phyloP scores from a whole-genome alignment of 2,113 vertebrate species.

The Oryctolagus cuniculus region DNA sequence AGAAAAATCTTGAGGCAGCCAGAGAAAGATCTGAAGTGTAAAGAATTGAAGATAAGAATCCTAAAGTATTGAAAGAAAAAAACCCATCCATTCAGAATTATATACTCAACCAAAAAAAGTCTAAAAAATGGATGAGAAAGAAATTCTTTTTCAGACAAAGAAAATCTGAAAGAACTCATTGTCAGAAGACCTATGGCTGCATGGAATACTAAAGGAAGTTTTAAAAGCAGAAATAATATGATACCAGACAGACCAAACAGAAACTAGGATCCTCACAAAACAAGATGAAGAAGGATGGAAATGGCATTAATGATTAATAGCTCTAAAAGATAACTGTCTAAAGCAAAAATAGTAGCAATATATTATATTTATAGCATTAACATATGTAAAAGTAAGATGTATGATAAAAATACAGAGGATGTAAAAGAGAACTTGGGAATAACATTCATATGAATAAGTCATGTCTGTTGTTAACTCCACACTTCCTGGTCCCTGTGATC shows the following conservation, averaged over 20 bases:
- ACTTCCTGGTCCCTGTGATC: neutral
- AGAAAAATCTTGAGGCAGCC: neutral
- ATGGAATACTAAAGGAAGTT: slow-evolving; percentile 37
- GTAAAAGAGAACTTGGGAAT: slow-evolving; percentile 38
- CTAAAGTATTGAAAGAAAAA: slow-evolving; percentile 22
- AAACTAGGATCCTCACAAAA: slow-evolving; percentile 24
- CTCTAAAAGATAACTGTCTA: slow-evolving; percentile 10
- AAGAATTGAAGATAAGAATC: slow-evolving; percentile 34
- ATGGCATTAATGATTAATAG: slow-evolving; percentile 26
- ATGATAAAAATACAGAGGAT: neutral
- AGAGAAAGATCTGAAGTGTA: slow-evolving; percentile 10
- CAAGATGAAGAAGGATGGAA: neutral
- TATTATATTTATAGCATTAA: neutral
- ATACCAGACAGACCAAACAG: neutral
- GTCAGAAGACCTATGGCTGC: neutral
- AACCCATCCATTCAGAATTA: neutral
- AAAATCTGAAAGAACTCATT: neutral
- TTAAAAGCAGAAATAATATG: slow-evolving; percentile 30
- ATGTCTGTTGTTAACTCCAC: neutral
- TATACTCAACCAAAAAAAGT: neutral
- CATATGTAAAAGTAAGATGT: slow-evolving; percentile 1
- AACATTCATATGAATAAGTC: neutral
- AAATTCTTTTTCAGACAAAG: slow-evolving; percentile 23
- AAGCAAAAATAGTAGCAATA: slow-evolving; percentile 25
- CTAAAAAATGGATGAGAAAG: neutral